Evolutionary conservation across 2,113 vertebrate species (phyloP), one percentile per base, ranked within the genome.

Genomic region (Carassius auratus): DNA sequence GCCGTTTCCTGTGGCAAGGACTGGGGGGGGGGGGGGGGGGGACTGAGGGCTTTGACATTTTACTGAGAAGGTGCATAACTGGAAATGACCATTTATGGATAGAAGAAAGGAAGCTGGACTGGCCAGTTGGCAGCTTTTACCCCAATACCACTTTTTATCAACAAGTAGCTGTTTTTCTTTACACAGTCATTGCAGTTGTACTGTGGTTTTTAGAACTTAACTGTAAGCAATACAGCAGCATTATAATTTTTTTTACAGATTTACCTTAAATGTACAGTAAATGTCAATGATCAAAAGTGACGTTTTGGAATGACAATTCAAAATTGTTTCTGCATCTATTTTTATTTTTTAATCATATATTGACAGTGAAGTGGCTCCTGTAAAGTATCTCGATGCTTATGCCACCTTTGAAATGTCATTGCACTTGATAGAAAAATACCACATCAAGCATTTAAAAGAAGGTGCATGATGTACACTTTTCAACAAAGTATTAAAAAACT

Each of bases 1-100:
- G 94, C 94, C 89, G 89, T 95, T 97, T 99, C 97, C 97, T 96
- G 96, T 93, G 93, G 95, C 97, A 96, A 95, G 95, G 95, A 92
- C 89, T 87, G 89, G 91, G 91, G 92, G 36, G 89, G 91, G 91
- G 92, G 73, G 91, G 92, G 91, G 80, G 76, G 73, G 50, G 4
- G 50, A 64, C 55, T 80, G 76, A 45, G 73, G 73, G 36, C 64
- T 76, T 93, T 92, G 96, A 93, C 94, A 52, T 79, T 94, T 95
- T 94, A 93, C 92, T 95, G 91, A 93, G 92, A 91, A 87, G 91
- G 93, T 90, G 73, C 38, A 74, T 88, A 92, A 93, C 55, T 93
- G 94, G 91, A 88, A 90, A 90, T 91, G 88, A 91, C 93, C 90
- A 88, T 95, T 91, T 95, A 94, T 93, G 91, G 94, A 23, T 92